phyloP scores from a whole-genome alignment of 1,140 invertebrate genomes.

The Drosophila yakuba region DNA sequence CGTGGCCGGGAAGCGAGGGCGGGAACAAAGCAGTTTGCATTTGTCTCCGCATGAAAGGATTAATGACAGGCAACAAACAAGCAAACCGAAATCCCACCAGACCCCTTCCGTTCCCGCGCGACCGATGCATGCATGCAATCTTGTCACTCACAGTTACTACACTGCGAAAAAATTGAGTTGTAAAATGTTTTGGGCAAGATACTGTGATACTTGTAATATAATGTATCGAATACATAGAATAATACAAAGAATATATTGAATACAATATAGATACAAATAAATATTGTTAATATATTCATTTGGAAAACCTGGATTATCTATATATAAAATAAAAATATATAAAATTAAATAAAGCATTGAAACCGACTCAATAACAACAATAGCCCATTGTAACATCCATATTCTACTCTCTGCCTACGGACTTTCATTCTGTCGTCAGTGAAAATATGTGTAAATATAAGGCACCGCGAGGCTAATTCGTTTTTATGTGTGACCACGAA shows the following conservation, averaged over 20 bases:
- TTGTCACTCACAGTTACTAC: constrained; percentile 48
- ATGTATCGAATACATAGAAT: no score
- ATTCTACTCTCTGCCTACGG: background rate
- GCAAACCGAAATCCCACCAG: constrained; percentile 35
- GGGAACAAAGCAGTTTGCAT: constrained; percentile 69
- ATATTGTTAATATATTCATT: no score
- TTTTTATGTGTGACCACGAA: constrained; percentile 64
- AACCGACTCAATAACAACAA: background rate
- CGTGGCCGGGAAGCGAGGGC: constrained; percentile 32
- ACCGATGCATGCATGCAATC: constrained; percentile 42
- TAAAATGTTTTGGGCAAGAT: background rate
- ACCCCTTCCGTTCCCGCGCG: constrained; percentile 10
- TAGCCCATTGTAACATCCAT: background rate
- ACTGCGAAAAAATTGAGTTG: constrained; percentile 1
- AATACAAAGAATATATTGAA: no score
- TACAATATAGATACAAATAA: no score
- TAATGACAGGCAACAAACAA: constrained; percentile 73
- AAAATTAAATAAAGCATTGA: no score
- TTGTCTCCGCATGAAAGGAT: constrained; percentile 72
- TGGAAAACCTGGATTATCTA: no score
- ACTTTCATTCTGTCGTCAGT: background rate
- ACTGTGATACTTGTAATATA: no score
- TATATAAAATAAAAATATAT: no score
- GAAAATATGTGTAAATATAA: constrained; percentile 67
- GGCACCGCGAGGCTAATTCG: constrained; percentile 61